These are phyloP conservation scores for Plutella xylostella DNA, from an alignment of 2,888 invertebrate genomes.

Conservation along the genomic window DNA sequence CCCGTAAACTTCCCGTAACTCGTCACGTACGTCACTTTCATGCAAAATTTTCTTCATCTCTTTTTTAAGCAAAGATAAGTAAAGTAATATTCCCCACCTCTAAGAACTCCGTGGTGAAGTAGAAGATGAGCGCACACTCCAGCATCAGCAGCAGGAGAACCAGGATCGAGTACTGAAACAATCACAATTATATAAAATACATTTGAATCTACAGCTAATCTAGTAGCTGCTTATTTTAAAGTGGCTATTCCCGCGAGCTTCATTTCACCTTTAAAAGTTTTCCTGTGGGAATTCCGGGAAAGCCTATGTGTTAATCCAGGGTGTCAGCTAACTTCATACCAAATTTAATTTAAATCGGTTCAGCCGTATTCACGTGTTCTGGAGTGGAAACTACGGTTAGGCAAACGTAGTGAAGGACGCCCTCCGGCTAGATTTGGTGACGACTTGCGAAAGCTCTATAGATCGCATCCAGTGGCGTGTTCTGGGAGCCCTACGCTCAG, in stretches of 20 bases:
- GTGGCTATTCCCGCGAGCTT: neutral
- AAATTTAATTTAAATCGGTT: neutral
- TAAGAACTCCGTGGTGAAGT: slow-evolving; percentile 35
- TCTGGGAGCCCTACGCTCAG: too few species aligned
- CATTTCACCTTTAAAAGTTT: too few species aligned
- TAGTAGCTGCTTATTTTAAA: neutral
- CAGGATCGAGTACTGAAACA: slow-evolving; percentile 45
- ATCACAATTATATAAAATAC: neutral
- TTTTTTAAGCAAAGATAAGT: too few species aligned
- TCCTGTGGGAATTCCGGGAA: too few species aligned
- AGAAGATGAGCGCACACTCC: slow-evolving; percentile 47
- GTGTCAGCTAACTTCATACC: neutral
- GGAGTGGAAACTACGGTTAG: neutral
- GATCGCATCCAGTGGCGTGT: too few species aligned
- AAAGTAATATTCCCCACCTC: slow-evolving; percentile 18
- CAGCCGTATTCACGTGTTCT: neutral
- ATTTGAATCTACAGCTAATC: neutral
- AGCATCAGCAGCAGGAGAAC: slow-evolving; percentile 41
- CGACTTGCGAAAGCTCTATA: too few species aligned
- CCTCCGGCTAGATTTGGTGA: neutral
- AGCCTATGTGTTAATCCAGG: too few species aligned
- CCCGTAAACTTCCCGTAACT: too few species aligned
- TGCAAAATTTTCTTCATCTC: too few species aligned
- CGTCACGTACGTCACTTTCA: too few species aligned
- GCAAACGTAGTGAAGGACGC: neutral